Evolutionary conservation across 2,113 vertebrate species (phyloP), one percentile per base, ranked within the genome.

Genomic region (Oryzias melastigma): DNA sequence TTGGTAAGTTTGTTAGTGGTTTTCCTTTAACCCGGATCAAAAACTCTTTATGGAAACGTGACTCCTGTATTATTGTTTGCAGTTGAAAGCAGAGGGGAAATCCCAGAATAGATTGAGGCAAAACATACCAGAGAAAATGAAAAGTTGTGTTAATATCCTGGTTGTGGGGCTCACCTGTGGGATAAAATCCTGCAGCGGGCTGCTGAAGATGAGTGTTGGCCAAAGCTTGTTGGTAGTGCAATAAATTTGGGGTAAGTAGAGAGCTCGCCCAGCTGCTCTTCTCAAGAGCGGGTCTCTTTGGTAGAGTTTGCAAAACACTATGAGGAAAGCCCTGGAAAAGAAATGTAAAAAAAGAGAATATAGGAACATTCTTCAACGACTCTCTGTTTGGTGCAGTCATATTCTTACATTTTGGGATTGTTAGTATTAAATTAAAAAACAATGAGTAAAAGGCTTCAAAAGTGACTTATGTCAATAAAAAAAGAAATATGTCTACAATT

Each of bases 211-310:
- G 95, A 52, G 96, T 90, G 77, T 87, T 96, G 87, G 93, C 93
- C 77, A 99, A 91, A 78, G 97, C 95, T 90, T 99, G 97, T 86
- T 98, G 97, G 88, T 98, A 98, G 91, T 98, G 96, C 92, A 98
- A 90, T 87, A 98, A 94, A 90, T 94, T 95, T 87, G 96, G 96
- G 80, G 91, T 97, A 88, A 98, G 94, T 79, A 98, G 90, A 48
- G 95, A 88, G 81, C 90, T 92, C 90, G 94, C 89, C 73, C 95
- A 95, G 84, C 92, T 94, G 91, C 91, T 95, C 89, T 98, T 99
- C 91, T 99, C 97, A 81, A 98, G 92, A 80, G 96, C 95, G 91
- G 84, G 93, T 94, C 97, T 97, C 96, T 99, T 99, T 97, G 96
- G 95, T 95, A 99, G 91, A 58, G 95, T 93, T 62, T 97, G 96